Percentiles rank a stretch among this genome's conserved stretches.
Conservation (phyloP, 1,140 invertebrate species). For the Lepidurus couesii region DNA sequence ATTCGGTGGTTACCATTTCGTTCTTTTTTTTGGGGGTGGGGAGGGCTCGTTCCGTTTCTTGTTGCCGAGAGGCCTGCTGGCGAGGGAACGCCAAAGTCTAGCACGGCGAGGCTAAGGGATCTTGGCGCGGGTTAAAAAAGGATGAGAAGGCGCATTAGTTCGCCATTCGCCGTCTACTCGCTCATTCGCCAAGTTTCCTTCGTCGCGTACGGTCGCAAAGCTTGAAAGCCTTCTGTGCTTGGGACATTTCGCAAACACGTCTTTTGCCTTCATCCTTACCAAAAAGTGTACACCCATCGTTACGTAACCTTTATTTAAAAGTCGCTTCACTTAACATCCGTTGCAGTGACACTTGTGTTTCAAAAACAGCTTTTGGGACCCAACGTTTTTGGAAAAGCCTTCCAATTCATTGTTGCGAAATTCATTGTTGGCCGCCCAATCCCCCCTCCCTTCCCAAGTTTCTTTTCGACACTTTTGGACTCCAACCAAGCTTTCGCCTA, state of each 20-base stretch:
- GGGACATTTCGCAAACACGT: neutral
- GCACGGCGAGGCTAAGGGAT: neutral
- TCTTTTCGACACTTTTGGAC: no score
- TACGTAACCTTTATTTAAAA: no score
- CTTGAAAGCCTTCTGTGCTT: neutral
- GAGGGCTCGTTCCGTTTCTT: neutral
- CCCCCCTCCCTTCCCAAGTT: no score
- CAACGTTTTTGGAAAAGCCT: no score
- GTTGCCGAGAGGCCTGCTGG: conserved; percentile 3
- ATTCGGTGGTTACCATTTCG: neutral
- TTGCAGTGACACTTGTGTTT: no score
- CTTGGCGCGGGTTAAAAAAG: neutral
- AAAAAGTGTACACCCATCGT: no score
- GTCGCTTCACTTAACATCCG: no score
- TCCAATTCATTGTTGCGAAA: no score
- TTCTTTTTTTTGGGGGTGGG: neutral
- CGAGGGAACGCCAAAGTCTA: neutral
- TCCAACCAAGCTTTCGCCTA: no score
- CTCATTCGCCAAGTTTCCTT: neutral
- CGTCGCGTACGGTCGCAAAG: neutral
- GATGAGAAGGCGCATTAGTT: neutral
- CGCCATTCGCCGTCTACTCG: conserved; percentile 13
- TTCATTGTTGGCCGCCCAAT: no score
- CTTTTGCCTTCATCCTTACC: no score
- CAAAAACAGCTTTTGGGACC: no score